Base-by-base conservation (phyloP, 2,113 vertebrate genomes). In the Laticauda colubrina region DNA sequence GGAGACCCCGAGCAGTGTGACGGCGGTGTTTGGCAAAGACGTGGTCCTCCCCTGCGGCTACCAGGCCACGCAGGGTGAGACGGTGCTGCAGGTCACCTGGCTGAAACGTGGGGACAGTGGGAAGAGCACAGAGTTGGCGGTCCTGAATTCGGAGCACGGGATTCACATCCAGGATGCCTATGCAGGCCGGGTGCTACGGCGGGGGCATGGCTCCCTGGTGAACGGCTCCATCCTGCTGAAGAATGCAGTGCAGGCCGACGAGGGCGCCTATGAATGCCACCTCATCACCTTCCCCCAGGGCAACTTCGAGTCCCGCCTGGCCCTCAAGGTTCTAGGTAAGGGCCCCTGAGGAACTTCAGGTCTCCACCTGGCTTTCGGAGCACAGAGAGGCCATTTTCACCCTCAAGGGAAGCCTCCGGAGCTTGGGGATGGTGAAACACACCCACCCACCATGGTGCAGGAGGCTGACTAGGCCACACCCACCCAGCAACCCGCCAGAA, bases 61-160 rank as follows among this genome's bases (percentile, higher is more conserved):
- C 94, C 95, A 96, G 87, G 96, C 97, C 12, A 92, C 96, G 53
- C 96, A 97, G 0, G 94, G 21, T 1, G 98, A 97, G 96, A 95
- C 95, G 92, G 97, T 98, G 96, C 96, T 93, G 59, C 98, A 98
- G 95, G 97, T 98, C 92, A 97, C 96, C 0, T 98, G 97, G 98
- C 93, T 97, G 92, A 97, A 98, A 89, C 94, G 95, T 39, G 94
- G 94, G 0, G 43, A 94, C 0, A 91, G 26, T 0, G 97, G 95
- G 75, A 85, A 18, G 9, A 23, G 51, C 0, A 15, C 88, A 15
- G 95, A 97, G 94, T 85, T 98, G 92, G 97, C 96, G 0, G 94
- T 97, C 34, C 95, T 98, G 26, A 85, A 97, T 93, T 90, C 55
- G 11, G 91, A 96, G 56, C 97, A 97, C 34, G 97, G 98, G 29